A percentile compares a stretch with the other conserved stretches of the same genome.
These are phyloP conservation scores for Centropristis striata DNA, from an alignment of 2,113 vertebrate species.

Conservation along the genomic window DNA sequence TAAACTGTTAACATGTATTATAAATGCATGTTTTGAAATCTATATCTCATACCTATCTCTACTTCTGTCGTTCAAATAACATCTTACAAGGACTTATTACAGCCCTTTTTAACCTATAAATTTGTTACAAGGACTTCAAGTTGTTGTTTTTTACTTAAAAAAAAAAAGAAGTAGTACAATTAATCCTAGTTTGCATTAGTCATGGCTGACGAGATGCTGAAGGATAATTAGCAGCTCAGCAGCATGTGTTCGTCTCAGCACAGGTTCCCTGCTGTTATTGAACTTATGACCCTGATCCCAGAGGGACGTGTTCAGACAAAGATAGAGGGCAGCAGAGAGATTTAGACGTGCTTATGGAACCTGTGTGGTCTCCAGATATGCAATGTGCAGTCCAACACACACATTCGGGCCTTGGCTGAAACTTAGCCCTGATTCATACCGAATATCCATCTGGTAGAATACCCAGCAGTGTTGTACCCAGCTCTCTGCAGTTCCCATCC, in stretches of 20 bases:
- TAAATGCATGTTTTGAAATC: too few species aligned
- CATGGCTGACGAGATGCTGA: constrained; percentile 53
- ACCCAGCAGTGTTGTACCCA: constrained; percentile 79
- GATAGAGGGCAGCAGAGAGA: constrained; percentile 95
- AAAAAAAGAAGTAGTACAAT: not conserved
- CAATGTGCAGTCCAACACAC: constrained; percentile 88
- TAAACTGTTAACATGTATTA: too few species aligned
- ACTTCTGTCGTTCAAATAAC: too few species aligned
- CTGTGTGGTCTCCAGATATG: constrained; percentile 97
- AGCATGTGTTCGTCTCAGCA: constrained; percentile 86
- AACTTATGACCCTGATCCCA: constrained; percentile 95
- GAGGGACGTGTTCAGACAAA: constrained; percentile 91
- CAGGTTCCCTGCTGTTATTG: constrained; percentile 92
- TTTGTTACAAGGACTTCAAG: too few species aligned
- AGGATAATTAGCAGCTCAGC: constrained; percentile 82
- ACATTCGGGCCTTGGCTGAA: constrained; percentile 82
- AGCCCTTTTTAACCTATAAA: too few species aligned
- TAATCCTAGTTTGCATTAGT: constrained; percentile 12
- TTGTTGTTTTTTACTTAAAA: constrained; percentile 21
- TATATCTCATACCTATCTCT: too few species aligned
- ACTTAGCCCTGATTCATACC: constrained; percentile 84
- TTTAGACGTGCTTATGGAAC: constrained; percentile 91
- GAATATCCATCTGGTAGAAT: constrained; percentile 85
- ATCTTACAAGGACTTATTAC: too few species aligned
- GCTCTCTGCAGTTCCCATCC: constrained; percentile 74